Conservation (phyloP, 1,140 invertebrate genomes). For the Danaus plexippus region DNA sequence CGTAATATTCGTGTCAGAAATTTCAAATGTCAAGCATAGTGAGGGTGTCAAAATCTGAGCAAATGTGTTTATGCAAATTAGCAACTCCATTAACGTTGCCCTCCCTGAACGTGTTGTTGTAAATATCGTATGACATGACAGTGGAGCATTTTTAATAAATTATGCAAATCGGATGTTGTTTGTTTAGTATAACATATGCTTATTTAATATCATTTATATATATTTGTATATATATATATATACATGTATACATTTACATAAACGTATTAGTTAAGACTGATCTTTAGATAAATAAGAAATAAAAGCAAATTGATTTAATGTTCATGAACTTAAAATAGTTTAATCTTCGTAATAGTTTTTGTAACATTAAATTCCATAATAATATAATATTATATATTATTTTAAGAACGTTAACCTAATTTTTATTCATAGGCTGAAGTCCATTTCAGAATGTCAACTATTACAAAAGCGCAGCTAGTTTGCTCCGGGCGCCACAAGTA, state of each 20-base stretch:
- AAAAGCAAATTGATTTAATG: too few species aligned
- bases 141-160: slow-evolving; percentile 17
- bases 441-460: slow-evolving; percentile 27
- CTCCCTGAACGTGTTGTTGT: slow-evolving; percentile 36
- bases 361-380: too few species aligned
- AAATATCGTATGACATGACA: slow-evolving; percentile 37
- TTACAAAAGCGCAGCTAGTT: slow-evolving; percentile 35
- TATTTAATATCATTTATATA: background rate
- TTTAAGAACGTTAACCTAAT: too few species aligned
- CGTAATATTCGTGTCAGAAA: slow-evolving; percentile 51
- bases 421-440: too few species aligned
- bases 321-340: too few species aligned
- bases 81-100: slow-evolving; percentile 58
- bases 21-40: slow-evolving; percentile 56
- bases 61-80: slow-evolving; percentile 69
- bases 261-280: slow-evolving; percentile 15
- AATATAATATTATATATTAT: too few species aligned
- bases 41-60: slow-evolving; percentile 65
- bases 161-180: slow-evolving; percentile 15
- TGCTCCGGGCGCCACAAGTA: slow-evolving; percentile 44
- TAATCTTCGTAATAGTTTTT: too few species aligned
- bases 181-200: slow-evolving; percentile 7
- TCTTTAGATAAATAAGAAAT: too few species aligned
- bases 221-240: background rate
- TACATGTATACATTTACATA: slow-evolving; percentile 8